Percentiles rank a stretch among this genome's conserved stretches.
Conservation (phyloP, 2,113 vertebrate species). For the Galeopterus variegatus region DNA sequence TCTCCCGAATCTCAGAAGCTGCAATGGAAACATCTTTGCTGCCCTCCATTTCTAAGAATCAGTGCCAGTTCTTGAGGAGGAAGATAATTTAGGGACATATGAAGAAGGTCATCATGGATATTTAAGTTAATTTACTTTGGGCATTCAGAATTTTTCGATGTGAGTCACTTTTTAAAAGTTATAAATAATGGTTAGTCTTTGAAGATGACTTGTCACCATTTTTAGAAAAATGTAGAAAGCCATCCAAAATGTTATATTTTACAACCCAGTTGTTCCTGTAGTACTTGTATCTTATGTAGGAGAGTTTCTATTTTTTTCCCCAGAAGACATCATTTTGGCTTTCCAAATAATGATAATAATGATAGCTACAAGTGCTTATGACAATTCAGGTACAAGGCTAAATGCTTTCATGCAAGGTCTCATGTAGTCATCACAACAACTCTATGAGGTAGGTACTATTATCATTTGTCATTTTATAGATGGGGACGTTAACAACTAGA, state of each 20-base stretch:
- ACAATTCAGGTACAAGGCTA: neutral
- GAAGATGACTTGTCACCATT: constrained; percentile 43
- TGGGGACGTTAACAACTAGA: neutral
- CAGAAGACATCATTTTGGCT: neutral
- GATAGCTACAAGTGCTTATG: neutral
- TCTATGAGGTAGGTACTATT: neutral
- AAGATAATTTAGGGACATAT: constrained; percentile 14
- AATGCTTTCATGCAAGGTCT: neutral
- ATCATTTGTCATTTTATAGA: neutral
- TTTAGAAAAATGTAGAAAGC: constrained; percentile 62
- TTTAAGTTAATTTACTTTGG: constrained; percentile 69
- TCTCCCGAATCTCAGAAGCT: neutral
- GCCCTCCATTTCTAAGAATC: neutral
- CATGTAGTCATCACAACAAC: neutral
- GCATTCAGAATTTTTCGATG: constrained; percentile 56
- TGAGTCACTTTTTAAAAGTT: constrained; percentile 74
- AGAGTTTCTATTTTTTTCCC: neutral
- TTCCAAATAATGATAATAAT: constrained; percentile 3
- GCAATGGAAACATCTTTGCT: neutral
- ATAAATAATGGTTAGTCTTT: constrained; percentile 66
- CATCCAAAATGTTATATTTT: constrained; percentile 41
- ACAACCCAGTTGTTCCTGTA: neutral
- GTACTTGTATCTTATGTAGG: neutral
- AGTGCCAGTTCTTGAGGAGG: neutral
- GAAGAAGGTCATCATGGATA: constrained; percentile 68